Conservation (phyloP, 1,140 invertebrate species). For the Stegodyphus dumicola region DNA sequence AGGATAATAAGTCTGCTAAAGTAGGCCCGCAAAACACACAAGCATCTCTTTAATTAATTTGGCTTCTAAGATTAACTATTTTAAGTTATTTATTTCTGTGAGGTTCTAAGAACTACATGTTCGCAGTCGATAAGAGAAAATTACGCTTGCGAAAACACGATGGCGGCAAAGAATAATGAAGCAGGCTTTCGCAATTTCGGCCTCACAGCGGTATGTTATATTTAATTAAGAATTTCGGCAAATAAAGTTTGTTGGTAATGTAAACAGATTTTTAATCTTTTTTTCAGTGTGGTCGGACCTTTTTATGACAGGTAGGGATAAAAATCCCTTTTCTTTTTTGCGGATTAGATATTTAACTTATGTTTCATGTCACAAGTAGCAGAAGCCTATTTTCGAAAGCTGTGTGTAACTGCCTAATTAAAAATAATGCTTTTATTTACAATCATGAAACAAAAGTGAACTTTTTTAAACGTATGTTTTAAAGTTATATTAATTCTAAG, state of each 20-base stretch:
- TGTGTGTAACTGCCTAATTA: no score
- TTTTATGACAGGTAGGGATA: no score
- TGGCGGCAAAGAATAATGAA: not conserved
- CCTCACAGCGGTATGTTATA: not conserved
- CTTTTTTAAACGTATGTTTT: not conserved
- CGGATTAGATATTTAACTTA: not conserved
- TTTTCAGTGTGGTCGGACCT: no score
- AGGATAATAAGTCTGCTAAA: not conserved
- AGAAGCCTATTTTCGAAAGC: no score
- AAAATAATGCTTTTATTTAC: no score
- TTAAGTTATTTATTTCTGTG: not conserved
- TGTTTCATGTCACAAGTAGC: no score
- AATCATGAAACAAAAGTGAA: no score
- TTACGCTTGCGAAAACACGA: not conserved
- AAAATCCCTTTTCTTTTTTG: not conserved
- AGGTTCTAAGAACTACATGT: not conserved
- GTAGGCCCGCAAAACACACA: not conserved
- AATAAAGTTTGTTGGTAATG: not conserved
- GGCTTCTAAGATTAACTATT: not conserved
- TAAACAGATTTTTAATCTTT: no score
- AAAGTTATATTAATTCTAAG: not conserved
- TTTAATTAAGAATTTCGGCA: not conserved
- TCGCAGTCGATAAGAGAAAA: not conserved
- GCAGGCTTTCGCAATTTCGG: not conserved
- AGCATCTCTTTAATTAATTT: constrained; percentile 1